Conservation (phyloP, 1,140 invertebrate genomes). For the Meloidogyne floridensis region DNA sequence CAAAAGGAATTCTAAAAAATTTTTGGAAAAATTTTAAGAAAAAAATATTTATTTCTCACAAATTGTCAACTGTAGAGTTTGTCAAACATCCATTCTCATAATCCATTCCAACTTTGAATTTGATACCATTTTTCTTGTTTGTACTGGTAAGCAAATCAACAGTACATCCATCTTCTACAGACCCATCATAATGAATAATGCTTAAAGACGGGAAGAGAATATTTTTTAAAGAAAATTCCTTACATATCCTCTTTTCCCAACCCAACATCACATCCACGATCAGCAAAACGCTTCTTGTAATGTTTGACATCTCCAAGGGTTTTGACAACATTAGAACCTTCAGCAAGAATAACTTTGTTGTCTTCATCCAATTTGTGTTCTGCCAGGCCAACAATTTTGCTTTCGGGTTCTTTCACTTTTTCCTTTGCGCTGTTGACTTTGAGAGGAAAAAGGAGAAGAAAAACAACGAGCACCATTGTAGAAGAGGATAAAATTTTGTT, state of each 20-base stretch:
- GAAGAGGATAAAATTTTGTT: no score
- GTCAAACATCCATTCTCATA: background rate
- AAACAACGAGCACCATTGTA: no score
- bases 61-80: background rate
- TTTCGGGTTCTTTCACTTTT: no score
- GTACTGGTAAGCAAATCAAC: background rate
- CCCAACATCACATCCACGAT: background rate
- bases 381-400: background rate
- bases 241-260: background rate
- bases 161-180: background rate
- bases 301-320: background rate
- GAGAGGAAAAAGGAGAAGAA: no score
- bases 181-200: background rate
- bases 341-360: background rate
- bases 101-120: background rate
- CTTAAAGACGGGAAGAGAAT: background rate
- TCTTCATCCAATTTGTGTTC: background rate
- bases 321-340: slow-evolving; percentile 3
- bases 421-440: no score
- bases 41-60: background rate
- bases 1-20: background rate
- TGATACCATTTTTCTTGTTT: background rate
- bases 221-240: background rate
- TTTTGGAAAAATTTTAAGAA: background rate
- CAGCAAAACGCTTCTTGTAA: background rate